Evolutionary conservation across 2,113 vertebrate species (phyloP).

Genomic region (Channa argus): DNA sequence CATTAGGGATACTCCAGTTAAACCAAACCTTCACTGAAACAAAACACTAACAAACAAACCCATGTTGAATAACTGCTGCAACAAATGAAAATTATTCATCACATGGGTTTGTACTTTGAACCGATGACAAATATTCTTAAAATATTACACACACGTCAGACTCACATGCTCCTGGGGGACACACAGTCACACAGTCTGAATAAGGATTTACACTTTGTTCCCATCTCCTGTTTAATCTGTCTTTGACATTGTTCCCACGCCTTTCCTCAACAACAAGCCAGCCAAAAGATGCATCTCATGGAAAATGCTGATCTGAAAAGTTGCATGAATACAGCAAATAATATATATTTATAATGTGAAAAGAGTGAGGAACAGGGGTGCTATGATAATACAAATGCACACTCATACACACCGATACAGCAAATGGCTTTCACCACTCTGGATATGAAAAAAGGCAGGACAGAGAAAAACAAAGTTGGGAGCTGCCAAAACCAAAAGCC

Average conservation of each 20-base stretch:
- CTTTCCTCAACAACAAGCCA: neutral
- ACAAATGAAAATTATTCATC: too few relatives aligned
- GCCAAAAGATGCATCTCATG: constrained; percentile 18
- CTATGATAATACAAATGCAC: too few relatives aligned
- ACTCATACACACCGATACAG: too few relatives aligned
- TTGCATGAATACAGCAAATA: neutral
- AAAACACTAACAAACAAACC: too few relatives aligned
- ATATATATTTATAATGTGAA: neutral
- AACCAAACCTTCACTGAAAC: neutral
- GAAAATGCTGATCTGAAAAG: constrained; percentile 32
- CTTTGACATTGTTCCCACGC: constrained; percentile 54
- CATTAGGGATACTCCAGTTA: neutral
- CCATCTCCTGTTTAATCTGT: constrained; percentile 27
- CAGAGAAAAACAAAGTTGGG: constrained; percentile 1
- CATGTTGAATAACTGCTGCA: too few relatives aligned
- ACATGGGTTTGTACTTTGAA: neutral
- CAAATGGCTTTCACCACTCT: neutral
- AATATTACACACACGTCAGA: neutral
- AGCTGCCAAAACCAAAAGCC: constrained; percentile 13
- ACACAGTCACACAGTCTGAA: constrained; percentile 22
- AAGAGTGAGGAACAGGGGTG: too few relatives aligned
- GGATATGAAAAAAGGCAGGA: constrained; percentile 1
- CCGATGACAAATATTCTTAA: constrained; percentile 5
- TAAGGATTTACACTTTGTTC: constrained; percentile 36
- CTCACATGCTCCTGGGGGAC: constrained; percentile 5